Conservation (phyloP, 2,113 vertebrate genomes). For the Grammomys surdaster region DNA sequence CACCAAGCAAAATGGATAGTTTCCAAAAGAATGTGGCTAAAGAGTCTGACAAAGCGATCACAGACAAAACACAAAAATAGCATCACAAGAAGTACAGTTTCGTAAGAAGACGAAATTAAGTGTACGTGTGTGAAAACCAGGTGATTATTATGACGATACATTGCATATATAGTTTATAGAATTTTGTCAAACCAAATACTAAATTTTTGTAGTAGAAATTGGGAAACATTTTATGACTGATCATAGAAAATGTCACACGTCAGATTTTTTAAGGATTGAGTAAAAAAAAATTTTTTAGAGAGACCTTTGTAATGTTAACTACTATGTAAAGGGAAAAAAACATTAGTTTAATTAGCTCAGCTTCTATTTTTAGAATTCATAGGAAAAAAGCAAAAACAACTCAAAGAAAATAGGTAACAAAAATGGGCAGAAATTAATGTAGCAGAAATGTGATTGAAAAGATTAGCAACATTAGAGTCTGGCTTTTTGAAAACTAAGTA, state of each 20-base stretch:
- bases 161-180: background rate
- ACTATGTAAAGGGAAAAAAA: background rate
- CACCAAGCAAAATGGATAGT: background rate
- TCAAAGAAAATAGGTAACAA: background rate
- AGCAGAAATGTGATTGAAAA: background rate
- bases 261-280: background rate
- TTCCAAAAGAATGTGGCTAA: background rate
- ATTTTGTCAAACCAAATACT: background rate
- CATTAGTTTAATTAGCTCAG: background rate
- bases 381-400: background rate
- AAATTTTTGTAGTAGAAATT: background rate
- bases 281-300: background rate
- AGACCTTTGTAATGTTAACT: conserved; percentile 28
- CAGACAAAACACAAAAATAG: background rate
- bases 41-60: background rate
- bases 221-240: conserved; percentile 7
- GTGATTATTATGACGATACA: background rate
- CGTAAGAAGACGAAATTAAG: background rate
- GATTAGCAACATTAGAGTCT: background rate
- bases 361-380: conserved; percentile 27
- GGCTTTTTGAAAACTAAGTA: background rate
- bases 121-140: background rate
- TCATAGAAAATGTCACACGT: background rate
- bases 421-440: background rate
- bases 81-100: background rate